Conservation (phyloP, 2,888 invertebrate species). For the Microctonus aethiopoides region DNA sequence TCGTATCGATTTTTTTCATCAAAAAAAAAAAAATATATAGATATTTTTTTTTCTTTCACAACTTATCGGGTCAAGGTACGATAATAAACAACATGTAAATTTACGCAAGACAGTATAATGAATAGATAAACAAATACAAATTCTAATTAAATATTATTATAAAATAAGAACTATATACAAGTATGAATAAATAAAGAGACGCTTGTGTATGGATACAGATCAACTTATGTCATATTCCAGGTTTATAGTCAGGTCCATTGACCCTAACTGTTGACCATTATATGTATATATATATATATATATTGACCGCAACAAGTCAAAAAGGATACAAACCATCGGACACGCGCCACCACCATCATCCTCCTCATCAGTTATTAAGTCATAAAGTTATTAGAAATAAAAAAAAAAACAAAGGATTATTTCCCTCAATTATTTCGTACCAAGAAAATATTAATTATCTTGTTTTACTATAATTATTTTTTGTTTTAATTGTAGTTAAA, state of each 20-base stretch:
- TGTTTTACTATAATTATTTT: not conserved
- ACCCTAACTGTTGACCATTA: slow-evolving; percentile 60
- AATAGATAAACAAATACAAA: not conserved
- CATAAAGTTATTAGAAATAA: slow-evolving; percentile 3
- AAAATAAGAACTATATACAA: too few species aligned
- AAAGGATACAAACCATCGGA: slow-evolving; percentile 20
- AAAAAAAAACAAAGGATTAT: not conserved
- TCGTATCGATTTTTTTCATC: not conserved
- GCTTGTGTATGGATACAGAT: not conserved
- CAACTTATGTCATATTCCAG: slow-evolving; percentile 39
- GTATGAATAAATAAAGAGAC: too few species aligned
- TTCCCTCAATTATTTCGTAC: not conserved
- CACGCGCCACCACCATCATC: slow-evolving; percentile 18
- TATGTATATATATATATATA: not conserved
- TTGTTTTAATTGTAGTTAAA: not conserved
- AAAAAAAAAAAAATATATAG: not conserved
- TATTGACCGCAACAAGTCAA: slow-evolving; percentile 8
- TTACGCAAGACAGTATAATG: not conserved
- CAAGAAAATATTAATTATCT: not conserved
- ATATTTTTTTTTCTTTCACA: not conserved
- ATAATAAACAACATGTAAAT: not conserved
- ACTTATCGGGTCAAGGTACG: slow-evolving; percentile 7
- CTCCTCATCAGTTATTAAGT: not conserved
- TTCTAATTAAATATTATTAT: too few species aligned
- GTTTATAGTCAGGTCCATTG: slow-evolving; percentile 52